Percentiles rank a stretch among this genome's conserved stretches.
These are phyloP conservation scores for Chitala chitala DNA, from an alignment of 2,113 vertebrate species.

Conservation along the genomic window DNA sequence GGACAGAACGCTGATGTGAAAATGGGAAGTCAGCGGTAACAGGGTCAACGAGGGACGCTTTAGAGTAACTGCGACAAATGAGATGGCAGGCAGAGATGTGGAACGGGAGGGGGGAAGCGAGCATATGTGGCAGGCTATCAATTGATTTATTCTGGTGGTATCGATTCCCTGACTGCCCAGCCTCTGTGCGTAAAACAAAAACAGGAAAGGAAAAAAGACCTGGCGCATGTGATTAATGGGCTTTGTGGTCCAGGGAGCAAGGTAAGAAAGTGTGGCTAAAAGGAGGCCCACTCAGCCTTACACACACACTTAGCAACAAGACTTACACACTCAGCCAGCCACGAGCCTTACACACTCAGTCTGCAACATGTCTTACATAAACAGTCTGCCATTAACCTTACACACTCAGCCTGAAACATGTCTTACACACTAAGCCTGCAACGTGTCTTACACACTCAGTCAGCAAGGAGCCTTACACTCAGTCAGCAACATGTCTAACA, in stretches of 20 bases:
- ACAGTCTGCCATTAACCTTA: not conserved
- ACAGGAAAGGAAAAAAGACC: not conserved
- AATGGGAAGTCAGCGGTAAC: not conserved
- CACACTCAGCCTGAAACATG: too few relatives aligned
- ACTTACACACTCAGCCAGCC: too few relatives aligned
- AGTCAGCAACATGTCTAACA: too few relatives aligned
- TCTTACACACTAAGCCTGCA: too few relatives aligned
- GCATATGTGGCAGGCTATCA: not conserved
- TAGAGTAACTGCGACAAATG: not conserved
- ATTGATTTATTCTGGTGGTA: conserved; percentile 19
- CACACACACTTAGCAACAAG: too few relatives aligned
- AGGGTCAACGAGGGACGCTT: not conserved
- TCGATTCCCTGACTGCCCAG: conserved; percentile 4
- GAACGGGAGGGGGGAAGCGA: not conserved
- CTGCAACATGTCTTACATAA: not conserved
- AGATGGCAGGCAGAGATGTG: not conserved
- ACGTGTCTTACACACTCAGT: too few relatives aligned
- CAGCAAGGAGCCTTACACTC: too few relatives aligned
- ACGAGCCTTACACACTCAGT: not conserved
- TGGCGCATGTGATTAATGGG: conserved; percentile 15
- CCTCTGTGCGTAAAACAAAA: not conserved
- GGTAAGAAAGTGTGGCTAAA: conserved; percentile 1
- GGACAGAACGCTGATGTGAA: not conserved
- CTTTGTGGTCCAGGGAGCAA: not conserved
- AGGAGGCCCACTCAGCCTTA: not conserved